Evolutionary conservation across 2,797 vertebrate species (phyloP), one percentile per base, ranked within the genome.

Genomic region (Coregonus sp.): DNA sequence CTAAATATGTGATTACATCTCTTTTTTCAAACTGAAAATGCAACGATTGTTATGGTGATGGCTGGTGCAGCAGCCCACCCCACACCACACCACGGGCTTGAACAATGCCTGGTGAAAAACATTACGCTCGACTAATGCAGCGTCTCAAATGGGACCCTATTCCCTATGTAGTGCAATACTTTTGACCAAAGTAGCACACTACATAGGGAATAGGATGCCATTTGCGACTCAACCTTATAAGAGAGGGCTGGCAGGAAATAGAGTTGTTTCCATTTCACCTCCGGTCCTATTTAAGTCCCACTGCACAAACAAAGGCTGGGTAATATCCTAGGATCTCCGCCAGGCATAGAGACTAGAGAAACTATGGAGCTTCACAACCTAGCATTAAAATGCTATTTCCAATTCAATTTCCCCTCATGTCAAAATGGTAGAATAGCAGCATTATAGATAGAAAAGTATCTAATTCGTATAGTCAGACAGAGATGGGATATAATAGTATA

Each of bases 231-330:
- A 25, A 25, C 81, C 77, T 76, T 25, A 25, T 25, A 25, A 25
- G 25, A 25, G 25, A 25, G 25, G 25, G 25, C 25, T 25, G 25
- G 25, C 25, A 25, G 25, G 25, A 25, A 25, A 25, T 25, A 25
- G 25, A 25, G 25, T 25, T 25, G 25, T 25, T 25, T 25, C 25
- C 25, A 25, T 25, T 25, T 25, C 25, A 25, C 25, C 25, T 25
- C 25, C 25, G 25, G 25, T 79, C 74, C 80, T 68, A 73, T 80
- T 83, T 70, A 87, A 90, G 82, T 83, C 83, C 84, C 78, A 77
- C 9, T 3, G 75, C 84, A 85, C 75, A 84, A 80, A 80, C 88
- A 81, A 75, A 82, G 76, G 70, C 73, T 29, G 69, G 77, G 72
- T 80, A 75, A 86, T 83, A 84, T 84, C 76, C 78, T 9, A 18